Conservation (phyloP, 1,140 invertebrate genomes). For the Panagrolaimus sp. region DNA sequence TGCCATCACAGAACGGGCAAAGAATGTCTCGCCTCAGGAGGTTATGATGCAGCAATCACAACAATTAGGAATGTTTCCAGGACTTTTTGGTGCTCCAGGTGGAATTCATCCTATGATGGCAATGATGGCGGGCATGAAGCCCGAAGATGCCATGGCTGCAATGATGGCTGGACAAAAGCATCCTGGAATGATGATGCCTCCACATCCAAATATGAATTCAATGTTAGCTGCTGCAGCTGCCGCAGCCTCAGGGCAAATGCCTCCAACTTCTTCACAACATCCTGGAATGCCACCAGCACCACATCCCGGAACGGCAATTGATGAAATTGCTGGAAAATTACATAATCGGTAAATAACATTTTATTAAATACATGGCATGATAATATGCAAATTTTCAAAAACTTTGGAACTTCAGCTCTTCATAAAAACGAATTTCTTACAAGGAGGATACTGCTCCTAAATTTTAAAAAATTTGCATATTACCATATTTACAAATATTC, state of each 20-base stretch:
- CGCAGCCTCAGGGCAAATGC: background rate
- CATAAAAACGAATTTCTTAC: too few relatives aligned
- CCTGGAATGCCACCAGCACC: conserved; percentile 7
- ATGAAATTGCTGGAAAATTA: background rate
- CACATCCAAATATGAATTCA: conserved; percentile 17
- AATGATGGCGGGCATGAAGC: conserved; percentile 30
- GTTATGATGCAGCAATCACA: conserved; percentile 41
- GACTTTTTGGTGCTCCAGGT: conserved; percentile 26
- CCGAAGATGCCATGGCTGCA: conserved; percentile 44
- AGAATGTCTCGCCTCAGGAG: conserved; percentile 78
- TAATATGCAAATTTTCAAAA: too few relatives aligned
- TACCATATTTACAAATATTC: too few relatives aligned
- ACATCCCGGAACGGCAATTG: background rate
- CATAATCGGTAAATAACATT: background rate
- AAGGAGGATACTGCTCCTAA: too few relatives aligned
- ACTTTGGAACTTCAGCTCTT: too few relatives aligned
- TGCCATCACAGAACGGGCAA: conserved; percentile 92
- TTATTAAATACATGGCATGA: too few relatives aligned
- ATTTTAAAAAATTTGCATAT: too few relatives aligned
- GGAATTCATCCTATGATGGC: conserved; percentile 25
- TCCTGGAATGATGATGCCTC: conserved; percentile 30
- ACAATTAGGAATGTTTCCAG: conserved; percentile 43
- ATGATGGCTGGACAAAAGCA: conserved; percentile 26
- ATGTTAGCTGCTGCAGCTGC: background rate
- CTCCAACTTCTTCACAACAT: conserved; percentile 11